Conservation (phyloP, 1,140 invertebrate species). For the Pseudomyrmex sp. region DNA sequence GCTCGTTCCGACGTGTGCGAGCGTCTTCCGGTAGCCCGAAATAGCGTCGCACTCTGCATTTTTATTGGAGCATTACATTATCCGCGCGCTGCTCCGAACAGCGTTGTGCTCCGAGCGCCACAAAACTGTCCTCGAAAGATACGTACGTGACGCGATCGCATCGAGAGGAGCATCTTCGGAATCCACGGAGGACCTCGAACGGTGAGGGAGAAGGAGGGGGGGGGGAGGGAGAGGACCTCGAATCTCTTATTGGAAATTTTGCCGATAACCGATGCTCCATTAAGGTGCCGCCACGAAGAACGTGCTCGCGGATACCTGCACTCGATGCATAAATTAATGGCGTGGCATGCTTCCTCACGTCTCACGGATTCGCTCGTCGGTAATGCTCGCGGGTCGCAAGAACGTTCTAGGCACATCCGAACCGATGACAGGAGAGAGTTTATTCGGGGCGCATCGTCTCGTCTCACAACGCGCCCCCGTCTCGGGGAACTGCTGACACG, state of each 20-base stretch:
- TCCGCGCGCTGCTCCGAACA: slow-evolving; percentile 22
- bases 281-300: slow-evolving; percentile 60
- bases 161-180: slow-evolving; percentile 44
- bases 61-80: slow-evolving; percentile 73
- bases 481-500: slow-evolving; percentile 30
- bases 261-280: slow-evolving; percentile 72
- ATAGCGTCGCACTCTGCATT: slow-evolving; percentile 69
- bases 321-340: slow-evolving; percentile 72
- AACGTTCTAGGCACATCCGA: not conserved
- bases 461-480: not conserved
- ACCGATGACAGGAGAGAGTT: slow-evolving; percentile 6
- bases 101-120: slow-evolving; percentile 53
- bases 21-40: slow-evolving; percentile 31
- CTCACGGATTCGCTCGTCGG: slow-evolving; percentile 58
- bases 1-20: slow-evolving; percentile 20
- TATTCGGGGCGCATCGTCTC: slow-evolving; percentile 34
- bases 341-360: slow-evolving; percentile 66
- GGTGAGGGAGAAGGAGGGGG: not conserved
- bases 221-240: not conserved
- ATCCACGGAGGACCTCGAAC: slow-evolving; percentile 17
- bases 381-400: slow-evolving; percentile 26
- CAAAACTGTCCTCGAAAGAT: slow-evolving; percentile 53
- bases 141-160: slow-evolving; percentile 28
- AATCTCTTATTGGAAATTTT: slow-evolving; percentile 75
- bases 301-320: slow-evolving; percentile 61